Evolutionary conservation across 2,888 invertebrate species (phyloP), one percentile per base, ranked within the genome.

Genomic region (Apamea sordens): DNA sequence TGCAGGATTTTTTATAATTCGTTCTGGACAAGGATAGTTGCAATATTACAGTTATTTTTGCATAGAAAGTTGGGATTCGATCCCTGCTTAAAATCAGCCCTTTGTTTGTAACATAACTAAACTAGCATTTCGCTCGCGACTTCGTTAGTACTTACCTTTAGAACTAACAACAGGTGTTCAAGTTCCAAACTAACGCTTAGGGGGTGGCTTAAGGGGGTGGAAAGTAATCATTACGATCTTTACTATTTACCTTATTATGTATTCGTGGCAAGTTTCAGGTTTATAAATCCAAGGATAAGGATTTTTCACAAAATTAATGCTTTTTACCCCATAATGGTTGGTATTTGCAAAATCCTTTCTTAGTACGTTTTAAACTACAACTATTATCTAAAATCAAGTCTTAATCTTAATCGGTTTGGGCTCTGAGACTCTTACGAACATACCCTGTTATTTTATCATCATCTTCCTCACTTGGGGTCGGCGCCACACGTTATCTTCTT

Each of bases 41-140:
- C 18, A 76, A 73, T 75, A 56, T 59, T n/a, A 76, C 4, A 56
- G 15, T 59, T n/a, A n/a, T 21, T 47, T 15, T 36, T 24, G 5
- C 6, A 24, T n/a, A n/a, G 21, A 15, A 28, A n/a, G 7, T 28
- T 47, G 13, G 32, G 3, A 32, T 59, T 32, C 0, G 3, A 44
- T 44, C n/a, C n/a, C 5, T 59, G 44, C 11, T 56, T n/a, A n/a
- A 53, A 44, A 41, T 44, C 11, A 36, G 21, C 24, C 18, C 32
- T 36, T 32, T 28, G 24, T 68, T 67, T 41, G 3, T 21, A 71
- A 71, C 8, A 11, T 28, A 21, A 44, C 44, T 68, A 41, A 21
- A 44, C 44, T 68, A 41, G 44, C 18, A 41, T n/a, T n/a, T 41
- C 41, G 15, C n/a, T 2, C 18, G 41, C 10, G 2, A 63, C 18